Evolutionary conservation across 1,140 invertebrate species (phyloP).

Genomic region (Paraescarpia echinospica): DNA sequence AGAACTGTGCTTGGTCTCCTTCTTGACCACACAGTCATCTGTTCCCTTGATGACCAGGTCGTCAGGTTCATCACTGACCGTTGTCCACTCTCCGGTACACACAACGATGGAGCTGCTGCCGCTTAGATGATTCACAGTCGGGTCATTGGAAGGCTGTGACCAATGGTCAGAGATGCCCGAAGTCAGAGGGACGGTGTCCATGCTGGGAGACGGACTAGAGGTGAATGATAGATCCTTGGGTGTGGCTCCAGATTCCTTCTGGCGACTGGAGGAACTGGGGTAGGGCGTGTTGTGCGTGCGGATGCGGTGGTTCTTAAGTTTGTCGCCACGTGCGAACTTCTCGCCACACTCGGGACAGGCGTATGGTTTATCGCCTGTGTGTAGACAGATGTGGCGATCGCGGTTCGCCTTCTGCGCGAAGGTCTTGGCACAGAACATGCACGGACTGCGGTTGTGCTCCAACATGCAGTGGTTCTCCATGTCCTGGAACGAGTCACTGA

Average conservation of each 20-base stretch:
- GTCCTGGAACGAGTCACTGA: conserved; percentile 19
- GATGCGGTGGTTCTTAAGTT: conserved; percentile 28
- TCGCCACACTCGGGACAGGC: conserved; percentile 91
- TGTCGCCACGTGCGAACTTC: conserved; percentile 73
- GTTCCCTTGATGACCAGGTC: not conserved
- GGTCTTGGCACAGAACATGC: conserved; percentile 32
- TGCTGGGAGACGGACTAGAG: not conserved
- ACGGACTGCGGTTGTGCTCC: conserved; percentile 29
- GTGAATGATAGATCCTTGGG: not conserved
- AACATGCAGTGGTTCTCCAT: conserved; percentile 28
- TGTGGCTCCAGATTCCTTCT: not conserved
- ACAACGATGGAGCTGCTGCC: not conserved
- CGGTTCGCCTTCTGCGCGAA: conserved; percentile 33
- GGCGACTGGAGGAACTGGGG: not conserved
- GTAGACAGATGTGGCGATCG: conserved; percentile 50
- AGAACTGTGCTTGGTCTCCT: not conserved
- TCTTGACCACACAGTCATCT: not conserved
- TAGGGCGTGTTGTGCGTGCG: conserved; percentile 16
- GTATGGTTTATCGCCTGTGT: conserved; percentile 85
- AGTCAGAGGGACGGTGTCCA: not conserved
- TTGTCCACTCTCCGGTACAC: not conserved
- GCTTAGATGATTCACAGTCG: not conserved
- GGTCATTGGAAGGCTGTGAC: not conserved
- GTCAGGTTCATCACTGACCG: not conserved
- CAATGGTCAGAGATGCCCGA: not conserved